A percentile compares a stretch with the other conserved stretches of the same genome.
Conservation (phyloP, 2,797 vertebrate genomes). For the Notoglanidium macrostoma region DNA sequence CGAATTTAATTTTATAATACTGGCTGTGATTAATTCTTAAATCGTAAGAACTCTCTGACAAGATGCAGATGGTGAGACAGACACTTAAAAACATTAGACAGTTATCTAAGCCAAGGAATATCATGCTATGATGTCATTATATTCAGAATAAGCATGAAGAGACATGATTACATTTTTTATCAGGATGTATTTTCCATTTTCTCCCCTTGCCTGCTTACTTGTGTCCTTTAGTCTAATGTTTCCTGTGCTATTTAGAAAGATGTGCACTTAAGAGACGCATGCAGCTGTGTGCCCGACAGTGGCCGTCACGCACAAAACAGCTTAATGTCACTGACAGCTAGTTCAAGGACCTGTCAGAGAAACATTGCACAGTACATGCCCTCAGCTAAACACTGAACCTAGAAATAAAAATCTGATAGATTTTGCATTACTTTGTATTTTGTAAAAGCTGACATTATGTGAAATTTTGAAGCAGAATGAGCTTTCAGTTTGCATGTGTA, state of each 20-base stretch:
- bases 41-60: not conserved
- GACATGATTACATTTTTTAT: not conserved
- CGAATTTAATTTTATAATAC: not conserved
- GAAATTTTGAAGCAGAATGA: not conserved
- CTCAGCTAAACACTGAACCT: not conserved
- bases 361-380: not conserved
- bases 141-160: not conserved
- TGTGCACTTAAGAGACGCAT: conserved; percentile 16
- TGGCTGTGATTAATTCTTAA: not conserved
- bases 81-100: not conserved
- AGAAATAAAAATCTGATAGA: not conserved
- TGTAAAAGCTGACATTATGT: not conserved
- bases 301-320: not conserved
- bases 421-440: not conserved
- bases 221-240: conserved; percentile 22
- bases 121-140: not conserved
- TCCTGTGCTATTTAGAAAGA: conserved; percentile 12
- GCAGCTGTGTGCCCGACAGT: conserved; percentile 18
- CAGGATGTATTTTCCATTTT: not conserved
- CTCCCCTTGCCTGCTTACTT: conserved; percentile 8
- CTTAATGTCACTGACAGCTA: conserved; percentile 20
- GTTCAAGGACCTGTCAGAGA: conserved; percentile 8
- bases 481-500: not conserved
- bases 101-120: not conserved
- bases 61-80: not conserved